Evolutionary conservation across 1,140 invertebrate genomes (phyloP).

Genomic region (Lepidurus apus): DNA sequence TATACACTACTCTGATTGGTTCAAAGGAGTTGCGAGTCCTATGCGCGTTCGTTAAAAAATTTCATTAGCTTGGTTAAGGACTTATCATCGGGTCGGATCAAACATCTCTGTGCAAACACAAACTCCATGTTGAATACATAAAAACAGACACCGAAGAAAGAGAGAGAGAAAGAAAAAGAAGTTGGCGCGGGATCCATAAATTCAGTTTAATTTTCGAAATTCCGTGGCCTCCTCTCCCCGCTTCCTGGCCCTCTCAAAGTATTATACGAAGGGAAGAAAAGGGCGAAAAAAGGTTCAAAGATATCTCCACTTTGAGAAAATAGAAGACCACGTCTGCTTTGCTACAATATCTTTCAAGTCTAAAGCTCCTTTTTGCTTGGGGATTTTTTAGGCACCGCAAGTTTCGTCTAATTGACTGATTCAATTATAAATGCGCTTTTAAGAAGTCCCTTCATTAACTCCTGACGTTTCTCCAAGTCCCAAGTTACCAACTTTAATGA

Average conservation of each 20-base stretch:
- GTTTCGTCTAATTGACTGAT: slow-evolving; percentile 5
- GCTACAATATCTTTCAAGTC: neutral
- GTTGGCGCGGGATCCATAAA: slow-evolving; percentile 15
- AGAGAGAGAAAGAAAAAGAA: neutral
- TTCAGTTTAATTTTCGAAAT: slow-evolving; percentile 2
- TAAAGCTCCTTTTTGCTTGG: neutral
- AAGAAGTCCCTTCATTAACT: slow-evolving; percentile 22
- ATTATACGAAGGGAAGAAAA: neutral
- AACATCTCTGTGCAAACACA: slow-evolving; percentile 14
- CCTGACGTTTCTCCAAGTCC: neutral
- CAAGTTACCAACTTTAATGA: slow-evolving; percentile 6
- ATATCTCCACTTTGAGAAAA: neutral
- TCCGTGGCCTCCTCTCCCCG: neutral
- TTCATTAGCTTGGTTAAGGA: slow-evolving; percentile 9
- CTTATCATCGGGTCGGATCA: slow-evolving; percentile 18
- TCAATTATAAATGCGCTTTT: slow-evolving; percentile 22
- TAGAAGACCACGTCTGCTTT: neutral
- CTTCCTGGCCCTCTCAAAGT: neutral
- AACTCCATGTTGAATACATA: slow-evolving; percentile 8
- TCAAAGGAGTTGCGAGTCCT: neutral
- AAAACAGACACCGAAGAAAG: neutral
- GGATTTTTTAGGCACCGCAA: neutral
- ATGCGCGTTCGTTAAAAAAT: slow-evolving; percentile 11
- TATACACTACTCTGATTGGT: neutral
- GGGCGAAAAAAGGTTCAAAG: neutral